Evolutionary conservation across 2,113 vertebrate species (phyloP).

Genomic region (Trachemys scripta): DNA sequence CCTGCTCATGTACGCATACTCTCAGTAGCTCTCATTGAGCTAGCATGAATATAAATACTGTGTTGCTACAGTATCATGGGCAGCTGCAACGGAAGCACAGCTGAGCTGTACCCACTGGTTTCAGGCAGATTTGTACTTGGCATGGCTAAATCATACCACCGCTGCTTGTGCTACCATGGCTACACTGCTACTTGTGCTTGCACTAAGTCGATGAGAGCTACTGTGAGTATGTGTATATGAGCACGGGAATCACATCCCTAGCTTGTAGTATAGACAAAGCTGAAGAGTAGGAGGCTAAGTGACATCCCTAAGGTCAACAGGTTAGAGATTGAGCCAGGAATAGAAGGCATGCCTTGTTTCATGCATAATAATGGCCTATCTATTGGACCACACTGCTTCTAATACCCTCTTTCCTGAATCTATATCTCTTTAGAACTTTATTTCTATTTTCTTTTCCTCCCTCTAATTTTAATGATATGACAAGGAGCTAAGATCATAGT

Average conservation of each 20-base stretch:
- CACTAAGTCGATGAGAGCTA: background rate
- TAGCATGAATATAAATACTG: background rate
- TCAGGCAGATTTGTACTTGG: background rate
- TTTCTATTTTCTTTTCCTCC: background rate
- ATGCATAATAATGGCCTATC: background rate
- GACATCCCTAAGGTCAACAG: background rate
- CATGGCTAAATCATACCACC: background rate
- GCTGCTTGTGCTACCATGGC: background rate
- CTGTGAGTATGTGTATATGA: background rate
- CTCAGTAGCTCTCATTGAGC: background rate
- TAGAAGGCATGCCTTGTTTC: background rate
- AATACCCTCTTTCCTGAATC: background rate
- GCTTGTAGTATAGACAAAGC: background rate
- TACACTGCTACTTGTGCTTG: background rate
- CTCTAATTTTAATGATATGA: background rate
- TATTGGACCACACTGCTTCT: accelerated
- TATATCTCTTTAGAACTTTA: background rate
- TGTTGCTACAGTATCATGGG: background rate
- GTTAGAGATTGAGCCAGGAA: background rate
- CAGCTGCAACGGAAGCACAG: background rate
- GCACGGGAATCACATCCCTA: background rate
- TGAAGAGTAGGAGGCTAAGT: background rate
- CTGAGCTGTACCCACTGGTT: background rate
- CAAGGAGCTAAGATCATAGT: background rate
- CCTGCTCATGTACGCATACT: background rate